phyloP scores from a whole-genome alignment of 2,888 invertebrate genomes.

The Oscheius myriophilus region DNA sequence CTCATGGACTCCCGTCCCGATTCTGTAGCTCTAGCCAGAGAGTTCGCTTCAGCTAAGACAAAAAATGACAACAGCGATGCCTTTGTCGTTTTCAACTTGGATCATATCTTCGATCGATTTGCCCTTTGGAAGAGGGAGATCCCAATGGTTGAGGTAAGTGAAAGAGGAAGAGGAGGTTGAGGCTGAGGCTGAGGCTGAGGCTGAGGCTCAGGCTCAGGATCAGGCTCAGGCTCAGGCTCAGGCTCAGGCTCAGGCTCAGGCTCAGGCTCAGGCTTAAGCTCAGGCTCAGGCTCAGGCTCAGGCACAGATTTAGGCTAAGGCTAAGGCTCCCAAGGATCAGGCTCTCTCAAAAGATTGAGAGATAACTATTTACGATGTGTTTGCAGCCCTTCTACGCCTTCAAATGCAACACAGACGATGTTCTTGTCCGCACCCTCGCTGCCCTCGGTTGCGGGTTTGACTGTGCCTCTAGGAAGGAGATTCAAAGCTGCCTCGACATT shows the following conservation, averaged over 20 bases:
- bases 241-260: too few relatives aligned
- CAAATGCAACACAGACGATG: slow-evolving; percentile 91
- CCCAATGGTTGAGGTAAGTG: slow-evolving; percentile 66
- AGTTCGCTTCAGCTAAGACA: slow-evolving; percentile 38
- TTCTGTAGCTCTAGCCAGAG: slow-evolving; percentile 31
- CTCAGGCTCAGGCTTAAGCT: too few relatives aligned
- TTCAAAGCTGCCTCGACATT: slow-evolving; percentile 45
- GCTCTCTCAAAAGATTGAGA: too few relatives aligned
- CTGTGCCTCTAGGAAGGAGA: slow-evolving; percentile 86
- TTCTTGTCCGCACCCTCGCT: slow-evolving; percentile 85
- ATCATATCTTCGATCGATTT: slow-evolving; percentile 52
- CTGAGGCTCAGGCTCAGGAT: too few relatives aligned
- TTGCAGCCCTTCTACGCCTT: slow-evolving; percentile 78
- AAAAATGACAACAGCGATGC: slow-evolving; percentile 54
- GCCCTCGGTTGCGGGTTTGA: slow-evolving; percentile 88
- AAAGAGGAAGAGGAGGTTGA: too few relatives aligned
- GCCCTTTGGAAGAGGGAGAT: slow-evolving; percentile 82
- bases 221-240: too few relatives aligned
- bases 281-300: too few relatives aligned
- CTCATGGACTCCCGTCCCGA: slow-evolving; percentile 33
- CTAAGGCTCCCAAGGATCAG: too few relatives aligned
- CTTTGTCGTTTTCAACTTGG: slow-evolving; percentile 61
- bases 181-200: too few relatives aligned
- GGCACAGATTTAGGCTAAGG: too few relatives aligned
- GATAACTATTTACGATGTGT: background rate